Conservation (phyloP, 2,797 vertebrate species). For the Numenius phaeopus region DNA sequence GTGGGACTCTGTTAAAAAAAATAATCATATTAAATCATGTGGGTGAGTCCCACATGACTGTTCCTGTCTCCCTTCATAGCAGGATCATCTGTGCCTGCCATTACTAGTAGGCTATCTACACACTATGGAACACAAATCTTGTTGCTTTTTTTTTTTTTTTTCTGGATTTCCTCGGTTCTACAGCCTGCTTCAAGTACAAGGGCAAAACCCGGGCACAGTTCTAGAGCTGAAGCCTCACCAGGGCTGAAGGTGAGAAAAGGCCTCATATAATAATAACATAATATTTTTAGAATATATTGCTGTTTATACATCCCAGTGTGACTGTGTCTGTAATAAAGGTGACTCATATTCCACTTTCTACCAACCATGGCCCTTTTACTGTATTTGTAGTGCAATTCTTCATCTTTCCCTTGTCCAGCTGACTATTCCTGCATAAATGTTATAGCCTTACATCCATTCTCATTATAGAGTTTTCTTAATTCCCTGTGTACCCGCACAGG, state of each 20-base stretch:
- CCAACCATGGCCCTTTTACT: not conserved
- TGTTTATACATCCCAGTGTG: not conserved
- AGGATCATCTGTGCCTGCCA: not conserved
- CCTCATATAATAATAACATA: not conserved
- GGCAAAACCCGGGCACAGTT: not conserved
- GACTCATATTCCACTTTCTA: not conserved
- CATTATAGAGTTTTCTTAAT: conserved; percentile 30
- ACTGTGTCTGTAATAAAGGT: not conserved
- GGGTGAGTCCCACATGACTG: rapidly evolving
- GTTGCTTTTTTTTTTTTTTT: no score
- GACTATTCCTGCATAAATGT: not conserved
- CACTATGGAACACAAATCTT: not conserved
- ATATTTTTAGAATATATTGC: not conserved
- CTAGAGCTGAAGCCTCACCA: not conserved
- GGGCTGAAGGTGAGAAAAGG: not conserved
- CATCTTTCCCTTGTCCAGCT: not conserved
- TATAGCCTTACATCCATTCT: conserved; percentile 28
- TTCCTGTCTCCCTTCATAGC: not conserved
- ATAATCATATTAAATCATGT: not conserved
- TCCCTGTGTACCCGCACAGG: not conserved
- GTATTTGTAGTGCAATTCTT: not conserved
- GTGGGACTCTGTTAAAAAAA: not conserved
- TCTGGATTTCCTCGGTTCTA: not conserved
- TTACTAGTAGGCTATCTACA: no score
- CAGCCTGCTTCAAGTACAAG: not conserved